These are phyloP conservation scores for Ispidina lecontei DNA, from an alignment of 2,797 vertebrate species.

Conservation along the genomic window DNA sequence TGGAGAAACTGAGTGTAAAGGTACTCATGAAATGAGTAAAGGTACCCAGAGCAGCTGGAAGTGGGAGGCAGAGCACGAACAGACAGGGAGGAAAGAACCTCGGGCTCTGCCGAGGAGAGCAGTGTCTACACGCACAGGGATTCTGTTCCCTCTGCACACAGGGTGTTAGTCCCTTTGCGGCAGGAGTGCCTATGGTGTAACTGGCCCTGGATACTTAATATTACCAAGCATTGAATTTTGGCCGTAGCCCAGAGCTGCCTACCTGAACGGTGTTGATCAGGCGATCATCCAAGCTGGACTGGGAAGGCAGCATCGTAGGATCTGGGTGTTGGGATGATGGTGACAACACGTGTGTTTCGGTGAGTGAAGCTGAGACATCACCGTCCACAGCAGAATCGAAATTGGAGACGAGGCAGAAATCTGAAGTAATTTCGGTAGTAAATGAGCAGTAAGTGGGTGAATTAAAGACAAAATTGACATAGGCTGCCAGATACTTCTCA, in stretches of 20 bases:
- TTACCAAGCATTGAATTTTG: background rate
- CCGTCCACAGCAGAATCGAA: background rate
- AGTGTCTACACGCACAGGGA: background rate
- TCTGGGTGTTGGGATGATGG: background rate
- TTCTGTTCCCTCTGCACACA: background rate
- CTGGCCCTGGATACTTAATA: background rate
- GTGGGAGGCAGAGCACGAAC: background rate
- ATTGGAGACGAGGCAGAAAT: background rate
- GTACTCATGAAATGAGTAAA: background rate
- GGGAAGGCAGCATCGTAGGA: background rate
- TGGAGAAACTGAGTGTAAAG: background rate
- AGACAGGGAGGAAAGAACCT: background rate
- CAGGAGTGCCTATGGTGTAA: background rate
- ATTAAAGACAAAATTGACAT: background rate
- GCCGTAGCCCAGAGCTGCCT: background rate
- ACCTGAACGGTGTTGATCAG: fast-evolving
- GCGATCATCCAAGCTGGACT: fast-evolving
- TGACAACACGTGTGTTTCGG: fast-evolving
- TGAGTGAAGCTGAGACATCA: background rate
- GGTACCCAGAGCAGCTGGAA: background rate
- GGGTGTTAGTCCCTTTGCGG: background rate
- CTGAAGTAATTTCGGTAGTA: background rate
- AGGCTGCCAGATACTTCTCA: background rate
- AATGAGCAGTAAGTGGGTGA: background rate
- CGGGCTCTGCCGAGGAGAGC: background rate